Conservation (phyloP, 2,888 invertebrate species). For the Melanostoma mellinum region DNA sequence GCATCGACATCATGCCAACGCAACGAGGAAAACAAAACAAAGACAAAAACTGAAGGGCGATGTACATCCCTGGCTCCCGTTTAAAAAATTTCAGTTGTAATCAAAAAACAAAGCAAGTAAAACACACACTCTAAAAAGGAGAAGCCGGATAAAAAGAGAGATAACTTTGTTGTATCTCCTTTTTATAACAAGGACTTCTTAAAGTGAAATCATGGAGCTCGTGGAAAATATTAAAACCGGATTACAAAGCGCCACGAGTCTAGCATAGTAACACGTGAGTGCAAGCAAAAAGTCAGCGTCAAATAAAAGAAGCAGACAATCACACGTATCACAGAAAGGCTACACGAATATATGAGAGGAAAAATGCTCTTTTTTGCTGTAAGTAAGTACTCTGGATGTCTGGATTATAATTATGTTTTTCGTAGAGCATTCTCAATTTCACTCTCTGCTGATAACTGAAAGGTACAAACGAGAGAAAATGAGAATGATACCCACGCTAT, state of each 20-base stretch:
- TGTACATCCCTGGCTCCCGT: background rate
- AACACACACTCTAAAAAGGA: constrained; percentile 9
- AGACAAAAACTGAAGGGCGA: background rate
- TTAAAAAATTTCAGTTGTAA: constrained; percentile 7
- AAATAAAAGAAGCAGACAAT: too few relatives aligned
- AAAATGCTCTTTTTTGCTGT: constrained; percentile 29
- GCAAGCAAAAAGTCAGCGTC: too few relatives aligned
- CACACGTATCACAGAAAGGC: too few relatives aligned
- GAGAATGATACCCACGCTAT: background rate
- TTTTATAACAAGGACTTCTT: background rate
- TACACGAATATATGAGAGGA: too few relatives aligned
- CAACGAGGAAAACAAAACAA: background rate
- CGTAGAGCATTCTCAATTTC: background rate
- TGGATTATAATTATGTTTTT: constrained; percentile 7
- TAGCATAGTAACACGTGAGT: too few relatives aligned
- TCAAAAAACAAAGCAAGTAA: constrained; percentile 20
- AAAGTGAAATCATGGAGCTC: constrained; percentile 23
- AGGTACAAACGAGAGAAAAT: background rate
- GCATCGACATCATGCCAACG: constrained; percentile 25
- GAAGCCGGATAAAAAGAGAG: constrained; percentile 6
- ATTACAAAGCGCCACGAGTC: constrained; percentile 31
- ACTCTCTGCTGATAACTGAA: constrained; percentile 1
- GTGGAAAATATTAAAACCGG: constrained; percentile 16
- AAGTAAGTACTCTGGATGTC: too few relatives aligned
- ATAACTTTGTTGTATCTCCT: constrained; percentile 28